Conservation (phyloP, 2,113 vertebrate species). For the Scalopus aquaticus region DNA sequence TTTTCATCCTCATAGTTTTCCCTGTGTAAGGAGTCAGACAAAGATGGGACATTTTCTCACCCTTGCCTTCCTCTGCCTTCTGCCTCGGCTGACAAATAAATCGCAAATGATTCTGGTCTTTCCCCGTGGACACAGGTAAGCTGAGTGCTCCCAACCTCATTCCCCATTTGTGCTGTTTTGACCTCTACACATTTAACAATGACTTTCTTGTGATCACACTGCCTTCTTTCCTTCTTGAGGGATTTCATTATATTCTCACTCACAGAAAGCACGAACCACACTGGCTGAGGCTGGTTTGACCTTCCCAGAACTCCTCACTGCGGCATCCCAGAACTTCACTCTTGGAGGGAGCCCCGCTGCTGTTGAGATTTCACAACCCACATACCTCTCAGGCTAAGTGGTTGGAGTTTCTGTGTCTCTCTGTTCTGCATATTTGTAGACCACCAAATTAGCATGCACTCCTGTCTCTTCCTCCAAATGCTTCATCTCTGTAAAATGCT, state of each 20-base stretch:
- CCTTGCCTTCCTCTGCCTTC: background rate
- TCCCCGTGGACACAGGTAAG: background rate
- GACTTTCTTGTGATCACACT: background rate
- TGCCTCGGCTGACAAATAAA: background rate
- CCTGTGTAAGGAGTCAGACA: background rate
- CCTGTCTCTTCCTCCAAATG: background rate
- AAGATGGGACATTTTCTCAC: background rate
- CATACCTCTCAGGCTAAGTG: background rate
- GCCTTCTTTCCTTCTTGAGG: background rate
- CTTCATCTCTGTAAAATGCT: background rate
- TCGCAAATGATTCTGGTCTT: background rate
- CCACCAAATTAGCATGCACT: background rate
- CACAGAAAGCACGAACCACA: background rate
- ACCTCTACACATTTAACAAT: background rate
- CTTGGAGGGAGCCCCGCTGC: background rate
- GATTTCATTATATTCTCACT: background rate
- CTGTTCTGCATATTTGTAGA: background rate
- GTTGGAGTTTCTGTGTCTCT: background rate
- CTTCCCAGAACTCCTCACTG: background rate
- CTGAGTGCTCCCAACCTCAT: background rate
- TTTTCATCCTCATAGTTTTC: background rate
- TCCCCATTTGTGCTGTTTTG: background rate
- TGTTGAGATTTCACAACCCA: accelerated
- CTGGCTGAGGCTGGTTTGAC: background rate
- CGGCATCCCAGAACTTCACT: background rate